These are phyloP conservation scores for Pandemis corylana DNA, from an alignment of 2,888 invertebrate genomes.

Conservation along the genomic window DNA sequence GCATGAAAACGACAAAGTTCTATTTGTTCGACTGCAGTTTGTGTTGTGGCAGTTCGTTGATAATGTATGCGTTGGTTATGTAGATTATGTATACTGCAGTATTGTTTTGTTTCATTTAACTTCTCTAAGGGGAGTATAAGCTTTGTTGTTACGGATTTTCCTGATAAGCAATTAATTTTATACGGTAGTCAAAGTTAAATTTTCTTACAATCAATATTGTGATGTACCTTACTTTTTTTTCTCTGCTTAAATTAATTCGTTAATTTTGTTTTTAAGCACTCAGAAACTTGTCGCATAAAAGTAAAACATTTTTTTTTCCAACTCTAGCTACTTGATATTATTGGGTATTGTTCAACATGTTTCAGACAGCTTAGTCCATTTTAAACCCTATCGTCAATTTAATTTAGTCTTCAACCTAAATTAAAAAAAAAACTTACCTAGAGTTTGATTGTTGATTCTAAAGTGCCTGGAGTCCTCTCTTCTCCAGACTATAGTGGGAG, in stretches of 20 bases:
- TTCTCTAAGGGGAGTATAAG: background rate
- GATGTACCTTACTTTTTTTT: too few relatives aligned
- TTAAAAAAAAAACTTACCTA: conserved; percentile 58
- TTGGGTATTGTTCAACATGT: too few relatives aligned
- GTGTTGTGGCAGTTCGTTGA: conserved; percentile 27
- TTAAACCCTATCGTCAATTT: too few relatives aligned
- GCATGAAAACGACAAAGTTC: conserved; percentile 24
- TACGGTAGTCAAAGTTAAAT: too few relatives aligned
- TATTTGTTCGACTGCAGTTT: conserved; percentile 21
- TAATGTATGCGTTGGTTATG: conserved; percentile 5
- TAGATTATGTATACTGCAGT: background rate
- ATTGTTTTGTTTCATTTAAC: background rate
- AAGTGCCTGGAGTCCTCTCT: conserved; percentile 89
- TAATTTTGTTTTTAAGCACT: too few relatives aligned
- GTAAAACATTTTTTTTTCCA: too few relatives aligned
- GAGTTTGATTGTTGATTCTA: conserved; percentile 74
- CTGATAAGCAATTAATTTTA: background rate
- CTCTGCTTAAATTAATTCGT: too few relatives aligned
- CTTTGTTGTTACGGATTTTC: background rate
- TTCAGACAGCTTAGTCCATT: too few relatives aligned
- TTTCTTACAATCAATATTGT: too few relatives aligned
- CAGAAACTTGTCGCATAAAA: too few relatives aligned
- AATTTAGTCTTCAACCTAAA: background rate
- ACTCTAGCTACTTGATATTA: too few relatives aligned
- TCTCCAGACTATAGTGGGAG: conserved; percentile 91